Evolutionary conservation across 2,888 invertebrate species (phyloP), one percentile per base, ranked within the genome.

Genomic region (Agrotis clavis): DNA sequence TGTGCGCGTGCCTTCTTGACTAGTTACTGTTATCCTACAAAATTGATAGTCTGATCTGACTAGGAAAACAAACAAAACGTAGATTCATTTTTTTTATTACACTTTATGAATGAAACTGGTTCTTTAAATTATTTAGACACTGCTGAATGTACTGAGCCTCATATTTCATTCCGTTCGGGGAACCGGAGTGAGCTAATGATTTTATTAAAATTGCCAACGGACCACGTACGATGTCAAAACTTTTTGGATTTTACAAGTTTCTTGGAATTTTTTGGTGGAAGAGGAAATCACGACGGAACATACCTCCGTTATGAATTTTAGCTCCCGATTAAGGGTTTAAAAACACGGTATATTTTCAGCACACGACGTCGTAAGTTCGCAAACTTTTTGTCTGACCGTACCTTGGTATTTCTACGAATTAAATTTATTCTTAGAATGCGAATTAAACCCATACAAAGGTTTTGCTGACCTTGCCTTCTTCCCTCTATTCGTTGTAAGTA

Each of bases 21-120:
- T 54, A 47, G 54, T 51, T n/a, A 60, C 57, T 45, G 57, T 54
- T 65, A 72, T 63, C 19, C 50, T 25, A 68, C 47, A 48, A 69
- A 69, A 68, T 79, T 65, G 57, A 76, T 80, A 80, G 62, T 68
- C 47, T 19, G 50, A 62, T 62, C 51, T 21, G 48, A 57, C 70
- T 75, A 68, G 16, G 65, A 77, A 84, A 74, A 74, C 71, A 77
- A 76, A 84, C 77, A 77, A 62, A 71, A 53, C 48, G 67, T 75
- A 70, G 54, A 72, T 53, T 51, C 18, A 61, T 71, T 77, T 83
- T 74, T 41, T 83, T 84, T 74, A 82, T 75, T 70, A 74, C 67
- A 50, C 62, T 77, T 79, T 82, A 83, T 87, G 87, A 87, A 87
- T 87, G 86, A 85, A 87, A 82, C 79, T 77, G 68, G 80, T 86